Evolutionary conservation across 2,113 vertebrate species (phyloP), one percentile per base, ranked within the genome.

Genomic region (Catharus minimus): DNA sequence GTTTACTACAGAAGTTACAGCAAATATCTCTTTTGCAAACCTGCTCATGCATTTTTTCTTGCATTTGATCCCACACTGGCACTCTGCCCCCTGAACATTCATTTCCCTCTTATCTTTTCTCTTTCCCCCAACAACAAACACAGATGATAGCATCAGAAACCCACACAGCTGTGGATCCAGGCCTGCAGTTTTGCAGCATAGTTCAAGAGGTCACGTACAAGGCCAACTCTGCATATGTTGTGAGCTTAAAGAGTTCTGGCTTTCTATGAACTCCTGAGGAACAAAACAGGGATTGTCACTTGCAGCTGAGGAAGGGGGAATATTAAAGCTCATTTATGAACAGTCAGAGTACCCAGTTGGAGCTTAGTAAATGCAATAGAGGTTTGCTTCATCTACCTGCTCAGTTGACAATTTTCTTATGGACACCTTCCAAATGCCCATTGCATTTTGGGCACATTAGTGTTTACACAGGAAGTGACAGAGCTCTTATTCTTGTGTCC

Each of bases 101-200:
- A 9, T 28, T 82, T 58, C 28, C 41, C 50, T n/a, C 5, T 15
- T 36, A 8, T 15, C 5, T 32, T 30, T 44, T 32, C 38, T 39
- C 11, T 44, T 52, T 7, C 13, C 1, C 26, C 30, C 60, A 27
- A 73, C 5, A 3, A 20, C 0, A 4, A 82, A 27, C 1, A 2
- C 43, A 76, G 38, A 38, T 4, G 13, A 49, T 56, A 47, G 27
- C 15, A 24, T 28, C 50, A 73, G 62, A 65, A 72, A n/a, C 13
- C 41, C 57, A 53, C 26, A 16, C 1, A 1, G 2, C 32, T 76
- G 53, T 4, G 14, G 38, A 61, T 39, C 11, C 33, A 79, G 49
- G 14, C 17, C n/a, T 67, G 27, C 32, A 58, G n/a, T 52, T 85
- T 8, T 61, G 53, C 32, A 80, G 60, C 23, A 9, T 5, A 58